A percentile compares a stretch with the other conserved stretches of the same genome.
These are phyloP conservation scores for Pandion haliaetus DNA, from an alignment of 2,113 vertebrate species.

Conservation along the genomic window DNA sequence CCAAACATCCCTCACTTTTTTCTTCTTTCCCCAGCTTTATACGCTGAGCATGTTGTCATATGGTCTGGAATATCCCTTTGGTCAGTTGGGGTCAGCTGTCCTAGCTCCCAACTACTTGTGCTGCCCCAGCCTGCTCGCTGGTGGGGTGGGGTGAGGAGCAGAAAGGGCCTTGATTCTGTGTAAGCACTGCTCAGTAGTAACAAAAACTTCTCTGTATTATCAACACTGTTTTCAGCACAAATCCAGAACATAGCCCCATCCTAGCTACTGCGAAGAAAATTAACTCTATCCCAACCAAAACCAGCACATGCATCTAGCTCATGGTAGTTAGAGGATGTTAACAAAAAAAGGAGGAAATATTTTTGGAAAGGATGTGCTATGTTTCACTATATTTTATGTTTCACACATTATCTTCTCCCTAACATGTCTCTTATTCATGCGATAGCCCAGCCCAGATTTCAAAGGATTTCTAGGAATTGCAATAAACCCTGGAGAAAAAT, in stretches of 20 bases:
- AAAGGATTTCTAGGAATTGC: background rate
- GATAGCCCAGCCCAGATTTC: background rate
- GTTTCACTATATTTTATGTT: background rate
- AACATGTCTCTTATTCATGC: background rate
- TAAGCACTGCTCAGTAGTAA: background rate
- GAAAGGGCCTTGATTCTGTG: background rate
- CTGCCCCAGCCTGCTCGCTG: background rate
- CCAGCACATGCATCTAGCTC: background rate
- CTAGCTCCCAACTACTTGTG: background rate
- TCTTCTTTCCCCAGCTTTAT: background rate
- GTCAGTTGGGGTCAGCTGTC: background rate
- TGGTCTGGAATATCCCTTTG: background rate
- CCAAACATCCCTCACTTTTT: background rate
- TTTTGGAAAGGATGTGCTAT: background rate
- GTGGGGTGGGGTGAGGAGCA: background rate
- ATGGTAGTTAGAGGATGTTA: background rate
- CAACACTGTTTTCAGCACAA: background rate
- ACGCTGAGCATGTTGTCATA: background rate
- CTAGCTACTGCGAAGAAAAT: background rate
- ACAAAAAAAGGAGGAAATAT: background rate
- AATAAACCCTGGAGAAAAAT: background rate
- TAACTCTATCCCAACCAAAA: background rate
- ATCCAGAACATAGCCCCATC: background rate
- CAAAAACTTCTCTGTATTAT: background rate
- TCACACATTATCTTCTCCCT: background rate